phyloP scores from a whole-genome alignment of 1,140 invertebrate genomes.

The Pseudomyrmex sp. region DNA sequence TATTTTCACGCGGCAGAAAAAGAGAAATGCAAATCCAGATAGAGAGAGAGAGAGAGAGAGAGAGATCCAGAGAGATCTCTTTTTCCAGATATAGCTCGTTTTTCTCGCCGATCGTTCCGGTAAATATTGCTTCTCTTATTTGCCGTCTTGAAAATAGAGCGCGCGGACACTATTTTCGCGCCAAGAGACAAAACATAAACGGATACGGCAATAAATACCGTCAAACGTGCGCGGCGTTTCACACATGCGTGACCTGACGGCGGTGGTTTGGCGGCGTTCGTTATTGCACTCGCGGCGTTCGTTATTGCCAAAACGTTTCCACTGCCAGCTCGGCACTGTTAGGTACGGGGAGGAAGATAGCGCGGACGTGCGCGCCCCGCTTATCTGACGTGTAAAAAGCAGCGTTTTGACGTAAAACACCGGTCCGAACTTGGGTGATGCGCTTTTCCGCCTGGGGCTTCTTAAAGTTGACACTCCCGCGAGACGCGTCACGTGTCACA shows the following conservation, averaged over 20 bases:
- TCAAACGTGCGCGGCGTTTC: no score
- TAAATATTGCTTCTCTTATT: no score
- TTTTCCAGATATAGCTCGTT: no score
- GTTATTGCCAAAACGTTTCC: neutral
- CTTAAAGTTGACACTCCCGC: conserved; percentile 3
- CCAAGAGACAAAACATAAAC: no score
- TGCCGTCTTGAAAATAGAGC: no score
- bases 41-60: no score
- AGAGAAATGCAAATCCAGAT: neutral
- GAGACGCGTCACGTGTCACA: conserved; percentile 18
- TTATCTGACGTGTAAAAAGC: conserved; percentile 46
- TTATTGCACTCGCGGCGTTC: neutral
- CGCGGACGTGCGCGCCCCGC: neutral
- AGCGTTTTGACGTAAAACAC: conserved; percentile 28
- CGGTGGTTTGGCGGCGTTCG: neutral
- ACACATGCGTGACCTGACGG: neutral
- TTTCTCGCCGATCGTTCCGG: no score
- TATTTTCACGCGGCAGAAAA: neutral
- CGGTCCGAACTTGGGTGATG: conserved; percentile 5
- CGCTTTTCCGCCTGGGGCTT: conserved; percentile 1
- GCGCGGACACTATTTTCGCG: no score
- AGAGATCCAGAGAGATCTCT: no score
- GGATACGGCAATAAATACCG: no score
- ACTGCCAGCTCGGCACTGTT: neutral
- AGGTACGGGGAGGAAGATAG: conserved; percentile 6